Evolutionary conservation across 2,113 vertebrate genomes (phyloP).

Genomic region (Gallinago undulata): DNA sequence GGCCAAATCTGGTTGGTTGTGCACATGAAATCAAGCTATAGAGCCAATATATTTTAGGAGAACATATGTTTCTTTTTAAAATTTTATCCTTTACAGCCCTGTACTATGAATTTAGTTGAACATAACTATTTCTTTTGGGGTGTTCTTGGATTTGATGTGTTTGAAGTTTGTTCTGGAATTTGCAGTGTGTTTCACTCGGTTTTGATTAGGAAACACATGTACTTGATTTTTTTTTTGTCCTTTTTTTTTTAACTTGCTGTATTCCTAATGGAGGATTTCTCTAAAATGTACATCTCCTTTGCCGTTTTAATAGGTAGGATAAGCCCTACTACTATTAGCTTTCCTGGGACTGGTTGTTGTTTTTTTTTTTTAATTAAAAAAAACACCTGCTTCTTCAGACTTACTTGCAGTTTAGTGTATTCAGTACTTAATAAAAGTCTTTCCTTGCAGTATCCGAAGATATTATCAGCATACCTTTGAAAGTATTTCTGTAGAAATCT

Average conservation of each 20-base stretch:
- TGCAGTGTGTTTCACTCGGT: background rate
- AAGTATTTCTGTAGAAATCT: background rate
- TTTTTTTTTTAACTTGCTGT: background rate
- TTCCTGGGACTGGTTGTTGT: background rate
- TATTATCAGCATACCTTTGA: background rate
- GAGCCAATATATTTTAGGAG: background rate
- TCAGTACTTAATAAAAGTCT: background rate
- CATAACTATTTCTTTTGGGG: background rate
- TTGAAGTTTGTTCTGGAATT: background rate
- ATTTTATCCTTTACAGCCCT: background rate
- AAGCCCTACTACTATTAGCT: background rate
- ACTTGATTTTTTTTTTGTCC: background rate
- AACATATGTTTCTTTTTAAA: background rate
- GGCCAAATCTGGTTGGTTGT: background rate
- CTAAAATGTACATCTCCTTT: background rate
- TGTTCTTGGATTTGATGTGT: background rate
- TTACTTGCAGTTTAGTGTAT: background rate
- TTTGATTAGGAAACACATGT: constrained; percentile 8
- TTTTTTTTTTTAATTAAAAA: background rate
- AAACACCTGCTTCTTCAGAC: rapidly evolving
- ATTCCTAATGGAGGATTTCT: background rate
- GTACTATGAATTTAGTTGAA: background rate
- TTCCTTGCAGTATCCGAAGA: background rate
- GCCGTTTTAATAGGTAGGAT: background rate
- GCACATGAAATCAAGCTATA: background rate